phyloP scores from a whole-genome alignment of 2,797 vertebrate species.

The Phoebastria nigripes region DNA sequence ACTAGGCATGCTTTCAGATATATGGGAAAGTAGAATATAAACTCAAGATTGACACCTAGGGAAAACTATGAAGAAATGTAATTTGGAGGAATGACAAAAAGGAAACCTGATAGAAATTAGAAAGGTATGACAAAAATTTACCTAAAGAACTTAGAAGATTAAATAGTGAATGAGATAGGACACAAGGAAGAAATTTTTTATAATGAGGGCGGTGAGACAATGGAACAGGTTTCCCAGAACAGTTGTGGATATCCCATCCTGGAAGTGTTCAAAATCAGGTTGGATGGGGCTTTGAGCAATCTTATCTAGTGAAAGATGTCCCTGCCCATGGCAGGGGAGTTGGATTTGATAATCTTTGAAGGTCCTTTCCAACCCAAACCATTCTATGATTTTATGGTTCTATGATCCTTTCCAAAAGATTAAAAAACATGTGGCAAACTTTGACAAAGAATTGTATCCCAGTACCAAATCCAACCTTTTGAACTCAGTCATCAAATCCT shows the following conservation, averaged over 20 bases:
- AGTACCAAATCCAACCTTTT: background rate
- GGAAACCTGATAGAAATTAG: background rate
- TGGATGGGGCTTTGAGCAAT: background rate
- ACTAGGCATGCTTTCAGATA: background rate
- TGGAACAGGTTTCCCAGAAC: background rate
- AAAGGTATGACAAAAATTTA: background rate
- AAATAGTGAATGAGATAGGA: background rate
- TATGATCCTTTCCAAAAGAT: background rate
- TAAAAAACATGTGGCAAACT: background rate
- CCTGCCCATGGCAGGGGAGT: background rate
- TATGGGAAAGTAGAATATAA: background rate
- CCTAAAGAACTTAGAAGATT: background rate
- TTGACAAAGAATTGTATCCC: background rate
- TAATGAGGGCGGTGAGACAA: rapidly evolving
- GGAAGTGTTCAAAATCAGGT: background rate
- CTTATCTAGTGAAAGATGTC: background rate
- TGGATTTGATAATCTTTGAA: background rate
- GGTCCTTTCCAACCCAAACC: background rate
- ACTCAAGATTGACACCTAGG: background rate
- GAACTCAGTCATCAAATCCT: background rate
- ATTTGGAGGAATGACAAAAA: background rate
- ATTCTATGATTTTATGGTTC: background rate
- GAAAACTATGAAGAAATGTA: background rate
- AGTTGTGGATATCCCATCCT: rapidly evolving
- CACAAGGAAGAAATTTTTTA: background rate